Base-by-base conservation (phyloP, 1,140 invertebrate species). In the Zaprionus ornatus region DNA sequence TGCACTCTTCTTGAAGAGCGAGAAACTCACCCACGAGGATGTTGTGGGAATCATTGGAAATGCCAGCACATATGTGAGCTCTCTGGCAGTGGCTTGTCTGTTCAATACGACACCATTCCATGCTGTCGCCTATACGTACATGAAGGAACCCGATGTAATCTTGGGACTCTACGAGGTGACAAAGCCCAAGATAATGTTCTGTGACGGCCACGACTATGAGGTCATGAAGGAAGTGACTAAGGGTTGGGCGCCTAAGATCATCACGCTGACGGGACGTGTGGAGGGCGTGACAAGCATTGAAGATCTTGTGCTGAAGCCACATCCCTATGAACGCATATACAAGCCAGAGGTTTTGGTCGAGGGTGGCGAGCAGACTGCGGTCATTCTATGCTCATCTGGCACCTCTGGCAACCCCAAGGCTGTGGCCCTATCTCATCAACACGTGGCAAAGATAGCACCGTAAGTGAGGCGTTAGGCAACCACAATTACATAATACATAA, bases 391-490 rank as follows among this genome's bases (percentile, higher is more conserved):
- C 64, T 94, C 96, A 0, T 96, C 95, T 68, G 96, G 96, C n/a
- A 97, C 96, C 5, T 96, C 96, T 32, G 96, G 96, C 37, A 88
- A 95, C n/a, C 96, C 97, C 2, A 97, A 97, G 92, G 96, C 96
- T 19, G 96, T 96, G 0, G 93, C 95, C 80, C 85, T 97, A 2
- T 96, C 96, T 1, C 78, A 91, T 54, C 57, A 69, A 25, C 70
- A 78, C 3, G 21, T 79, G 4, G 21, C 60, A 27, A 52, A 76
- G 13, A 59, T 56, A n/a, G 61, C 62, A 4, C n/a, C 66, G 79
- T 83, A 42, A 82, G 73, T 75, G 0, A 3, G 19, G 0, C 0
- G 5, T 2, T 1, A 12, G 3, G 13, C 1, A 9, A 12, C n/a
- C 13, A 1, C 0, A 13, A 1, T 19, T 6, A 5, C 3, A 10